These are phyloP conservation scores for Oryzias dopingdopingensis DNA, from an alignment of 2,797 vertebrate species.

Conservation along the genomic window DNA sequence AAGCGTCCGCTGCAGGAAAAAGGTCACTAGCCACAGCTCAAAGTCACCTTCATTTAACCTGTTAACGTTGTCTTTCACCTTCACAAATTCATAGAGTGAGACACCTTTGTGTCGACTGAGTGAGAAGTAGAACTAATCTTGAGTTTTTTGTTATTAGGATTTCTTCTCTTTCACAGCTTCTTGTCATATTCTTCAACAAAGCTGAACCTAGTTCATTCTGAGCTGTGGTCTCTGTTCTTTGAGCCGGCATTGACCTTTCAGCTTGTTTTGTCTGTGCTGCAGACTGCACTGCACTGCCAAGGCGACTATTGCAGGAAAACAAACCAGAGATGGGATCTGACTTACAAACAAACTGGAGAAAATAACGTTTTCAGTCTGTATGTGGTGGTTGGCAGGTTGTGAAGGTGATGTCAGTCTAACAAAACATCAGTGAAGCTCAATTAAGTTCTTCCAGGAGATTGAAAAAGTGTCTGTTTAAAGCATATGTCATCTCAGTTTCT, in stretches of 20 bases:
- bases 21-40: constrained; percentile 64
- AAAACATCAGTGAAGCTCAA: no score
- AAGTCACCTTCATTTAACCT: constrained; percentile 75
- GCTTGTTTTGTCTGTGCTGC: not conserved
- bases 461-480: no score
- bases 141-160: no score
- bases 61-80: constrained; percentile 38
- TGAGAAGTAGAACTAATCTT: no score
- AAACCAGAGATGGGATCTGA: constrained; percentile 4
- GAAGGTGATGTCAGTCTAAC: constrained; percentile 22
- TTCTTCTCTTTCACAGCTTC: no score
- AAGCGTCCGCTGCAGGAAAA: constrained; percentile 20
- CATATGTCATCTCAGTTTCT: constrained; percentile 19
- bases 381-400: constrained; percentile 17
- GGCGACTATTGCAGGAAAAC: not conserved
- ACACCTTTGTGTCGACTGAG: no score
- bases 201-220: no score
- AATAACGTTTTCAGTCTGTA: constrained; percentile 45
- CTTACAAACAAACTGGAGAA: not conserved
- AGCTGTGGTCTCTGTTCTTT: not conserved
- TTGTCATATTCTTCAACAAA: no score
- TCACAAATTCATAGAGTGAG: not conserved
- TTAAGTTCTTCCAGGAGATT: no score
- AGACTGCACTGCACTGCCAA: not conserved
- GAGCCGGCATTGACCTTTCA: not conserved